Base-by-base conservation (phyloP, 1,140 invertebrate species). In the Pseudomyrmex flavicornis region DNA sequence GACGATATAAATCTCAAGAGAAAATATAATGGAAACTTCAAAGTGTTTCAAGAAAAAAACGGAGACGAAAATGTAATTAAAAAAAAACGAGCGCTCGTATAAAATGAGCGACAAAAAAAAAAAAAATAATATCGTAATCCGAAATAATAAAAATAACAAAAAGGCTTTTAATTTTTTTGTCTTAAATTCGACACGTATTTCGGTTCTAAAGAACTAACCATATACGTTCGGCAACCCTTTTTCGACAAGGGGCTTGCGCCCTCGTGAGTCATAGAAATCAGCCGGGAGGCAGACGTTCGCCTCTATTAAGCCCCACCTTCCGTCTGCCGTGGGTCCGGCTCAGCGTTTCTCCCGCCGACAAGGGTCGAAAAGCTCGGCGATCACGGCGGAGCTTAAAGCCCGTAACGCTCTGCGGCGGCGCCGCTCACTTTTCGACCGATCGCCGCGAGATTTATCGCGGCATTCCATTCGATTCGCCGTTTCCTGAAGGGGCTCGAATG, bases 361-460 rank as follows among this genome's bases (percentile, higher is more conserved):
- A 77, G 62, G 50, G 66, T 80, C 3, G 20, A 61, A 80, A 80
- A 80, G 66, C 76, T 80, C 44, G 35, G 52, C 66, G 76, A 80
- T 61, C 54, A 59, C 44, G 20, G 7, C 65, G 44, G 35, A 80
- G 56, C 22, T 80, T 61, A 70, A 50, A 72, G 66, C 35, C n/a
- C 46, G 54, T 80, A 80, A 80, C 44, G 56, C 12, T 70, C 35
- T 35, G 35, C 35, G 35, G 26, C 26, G 26, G 4, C 59, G 76
- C 66, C 54, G 66, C 61, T 72, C 76, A 61, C 76, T 80, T 80
- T 80, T 72, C 54, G 54, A 58, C 54, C 66, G 76, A 80, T 80
- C 66, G 54, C 76, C n/a, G 66, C 20, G 54, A 80, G 44, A 80
- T 80, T 80, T 80, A 80, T 80, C 54, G 44, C 46, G 44, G 76